These are phyloP conservation scores for Athene cunicularia DNA, from an alignment of 2,113 vertebrate species.

Conservation along the genomic window DNA sequence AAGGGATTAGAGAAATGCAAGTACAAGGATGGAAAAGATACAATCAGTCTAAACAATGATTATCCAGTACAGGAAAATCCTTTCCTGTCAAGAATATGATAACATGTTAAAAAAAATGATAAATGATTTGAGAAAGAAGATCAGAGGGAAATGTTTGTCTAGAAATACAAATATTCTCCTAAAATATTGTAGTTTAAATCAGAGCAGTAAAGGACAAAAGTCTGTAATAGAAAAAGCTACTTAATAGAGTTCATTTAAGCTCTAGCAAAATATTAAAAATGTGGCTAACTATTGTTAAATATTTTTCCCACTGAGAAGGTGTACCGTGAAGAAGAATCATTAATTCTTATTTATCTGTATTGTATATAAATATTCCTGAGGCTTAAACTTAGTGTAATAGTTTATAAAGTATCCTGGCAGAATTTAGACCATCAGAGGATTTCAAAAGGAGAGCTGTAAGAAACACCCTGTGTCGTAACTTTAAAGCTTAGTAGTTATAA, in stretches of 20 bases:
- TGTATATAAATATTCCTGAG: not conserved
- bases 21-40: not conserved
- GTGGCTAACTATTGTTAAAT: not conserved
- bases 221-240: not conserved
- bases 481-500: not conserved
- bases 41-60: not conserved
- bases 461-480: not conserved
- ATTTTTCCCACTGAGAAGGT: not conserved
- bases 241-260: not conserved
- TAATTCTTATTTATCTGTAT: not conserved
- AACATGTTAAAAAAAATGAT: not conserved
- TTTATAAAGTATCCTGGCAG: not conserved
- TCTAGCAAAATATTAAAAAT: not conserved
- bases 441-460: not conserved
- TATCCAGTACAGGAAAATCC: not conserved
- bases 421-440: not conserved
- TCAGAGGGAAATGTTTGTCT: not conserved
- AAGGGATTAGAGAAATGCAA: not conserved
- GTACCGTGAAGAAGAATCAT: not conserved
- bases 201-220: not conserved
- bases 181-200: not conserved
- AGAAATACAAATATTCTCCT: not conserved
- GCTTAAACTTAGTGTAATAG: not conserved
- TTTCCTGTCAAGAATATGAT: not conserved
- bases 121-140: not conserved